Evolutionary conservation across 1,140 invertebrate genomes (phyloP), one percentile per base, ranked within the genome.

Genomic region (Nephotettix cincticeps): DNA sequence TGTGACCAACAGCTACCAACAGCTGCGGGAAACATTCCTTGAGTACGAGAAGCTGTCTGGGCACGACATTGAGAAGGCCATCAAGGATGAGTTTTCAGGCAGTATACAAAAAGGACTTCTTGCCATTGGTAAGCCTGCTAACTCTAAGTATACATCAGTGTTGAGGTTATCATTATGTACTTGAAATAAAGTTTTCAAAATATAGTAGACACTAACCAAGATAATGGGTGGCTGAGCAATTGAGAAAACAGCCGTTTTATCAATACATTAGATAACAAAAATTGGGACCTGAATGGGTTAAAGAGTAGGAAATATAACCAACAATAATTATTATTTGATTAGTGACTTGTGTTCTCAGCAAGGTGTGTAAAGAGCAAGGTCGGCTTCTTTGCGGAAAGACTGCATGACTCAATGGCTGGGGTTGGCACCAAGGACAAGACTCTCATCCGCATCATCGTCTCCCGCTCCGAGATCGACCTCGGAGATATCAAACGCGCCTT

Each of bases 311-410:
- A n/a, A n/a, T n/a, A n/a, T n/a, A n/a, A n/a, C n/a, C n/a, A n/a
- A n/a, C n/a, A n/a, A n/a, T n/a, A n/a, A n/a, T n/a, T n/a, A n/a
- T n/a, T n/a, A n/a, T n/a, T n/a, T n/a, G n/a, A n/a, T 4, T 36
- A 6, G 32, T 36, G 4, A 36, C 32, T 36, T 4, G 32, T 61
- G 1, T 71, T 56, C 81, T 81, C 76, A 94, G 93, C 94, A 0
- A 94, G 94, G 83, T 93, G 92, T 78, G 92, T 93, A 6, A 93
- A 93, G 80, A 96, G 94, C 79, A 92, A 94, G 81, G 92, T 96
- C 63, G 91, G 91, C 45, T 98, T 95, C 83, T 98, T 98, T 84
- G 96, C 96, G 65, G 92, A 97, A 78, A 88, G 92, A 75, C 83
- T 98, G 11, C 89, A 97, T 77, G 89, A 94, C 51, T 89, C 92